phyloP scores from a whole-genome alignment of 2,113 vertebrate genomes.

The Chitala chitala region DNA sequence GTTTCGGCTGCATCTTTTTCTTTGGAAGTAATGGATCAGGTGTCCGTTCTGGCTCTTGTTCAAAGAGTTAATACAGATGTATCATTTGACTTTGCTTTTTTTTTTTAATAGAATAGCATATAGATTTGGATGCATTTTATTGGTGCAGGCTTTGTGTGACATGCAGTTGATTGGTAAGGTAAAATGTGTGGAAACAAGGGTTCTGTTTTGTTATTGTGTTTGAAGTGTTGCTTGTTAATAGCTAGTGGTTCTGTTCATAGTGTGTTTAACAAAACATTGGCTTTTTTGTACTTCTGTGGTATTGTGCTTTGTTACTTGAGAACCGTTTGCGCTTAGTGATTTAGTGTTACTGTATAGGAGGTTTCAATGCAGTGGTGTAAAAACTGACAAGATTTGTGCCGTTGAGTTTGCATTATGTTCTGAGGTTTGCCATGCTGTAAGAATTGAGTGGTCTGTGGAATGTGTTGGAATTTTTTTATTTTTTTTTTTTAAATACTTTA shows the following conservation, averaged over 20 bases:
- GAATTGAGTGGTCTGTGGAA: neutral
- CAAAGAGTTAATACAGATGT: no score
- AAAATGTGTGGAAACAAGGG: conserved; percentile 61
- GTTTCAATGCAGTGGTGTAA: neutral
- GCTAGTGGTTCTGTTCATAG: conserved; percentile 32
- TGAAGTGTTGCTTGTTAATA: conserved; percentile 34
- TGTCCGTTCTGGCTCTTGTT: neutral
- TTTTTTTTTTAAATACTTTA: no score
- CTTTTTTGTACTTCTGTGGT: neutral
- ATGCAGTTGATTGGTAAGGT: neutral
- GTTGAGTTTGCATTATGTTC: neutral
- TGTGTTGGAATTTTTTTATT: neutral
- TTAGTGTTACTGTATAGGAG: conserved; percentile 1
- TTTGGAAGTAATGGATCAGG: conserved; percentile 2
- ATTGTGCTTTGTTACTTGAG: neutral
- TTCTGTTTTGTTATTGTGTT: conserved; percentile 41
- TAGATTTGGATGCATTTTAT: no score
- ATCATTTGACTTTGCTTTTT: no score
- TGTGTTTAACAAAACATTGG: conserved; percentile 23
- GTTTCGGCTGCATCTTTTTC: no score
- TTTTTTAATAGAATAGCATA: no score
- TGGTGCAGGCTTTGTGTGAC: neutral
- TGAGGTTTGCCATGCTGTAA: neutral
- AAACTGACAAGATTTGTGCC: neutral
- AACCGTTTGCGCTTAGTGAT: neutral